A percentile compares a stretch with the other conserved stretches of the same genome.
phyloP scores from a whole-genome alignment of 2,888 invertebrate genomes.

The Lithophane socia region DNA sequence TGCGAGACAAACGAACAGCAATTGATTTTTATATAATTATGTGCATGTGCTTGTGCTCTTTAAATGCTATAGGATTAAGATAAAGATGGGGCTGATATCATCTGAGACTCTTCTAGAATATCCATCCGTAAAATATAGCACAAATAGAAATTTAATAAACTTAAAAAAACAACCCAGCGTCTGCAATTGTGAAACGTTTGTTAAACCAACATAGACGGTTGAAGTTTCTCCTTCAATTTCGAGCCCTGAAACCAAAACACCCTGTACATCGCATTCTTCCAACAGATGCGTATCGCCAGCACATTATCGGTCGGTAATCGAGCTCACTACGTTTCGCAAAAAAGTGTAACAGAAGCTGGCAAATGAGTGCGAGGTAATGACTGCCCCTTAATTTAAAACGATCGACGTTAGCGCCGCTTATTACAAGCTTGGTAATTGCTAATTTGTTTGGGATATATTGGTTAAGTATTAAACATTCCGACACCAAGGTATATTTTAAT shows the following conservation, averaged over 20 bases:
- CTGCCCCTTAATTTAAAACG: conserved; percentile 84
- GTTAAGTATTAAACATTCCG: neutral
- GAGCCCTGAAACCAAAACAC: conserved; percentile 62
- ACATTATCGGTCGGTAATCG: conserved; percentile 85
- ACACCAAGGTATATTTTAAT: neutral
- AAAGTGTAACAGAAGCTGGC: conserved; percentile 88
- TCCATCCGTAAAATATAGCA: neutral
- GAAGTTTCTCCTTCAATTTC: neutral
- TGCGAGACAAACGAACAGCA: neutral
- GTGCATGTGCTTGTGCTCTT: conserved; percentile 16
- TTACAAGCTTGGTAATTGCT: conserved; percentile 79
- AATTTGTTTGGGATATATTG: conserved; percentile 74
- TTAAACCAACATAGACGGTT: too few relatives aligned
- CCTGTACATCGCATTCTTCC: conserved; percentile 75
- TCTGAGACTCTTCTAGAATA: neutral
- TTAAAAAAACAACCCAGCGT: neutral
- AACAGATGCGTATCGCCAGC: conserved; percentile 80
- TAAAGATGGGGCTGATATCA: conserved; percentile 45
- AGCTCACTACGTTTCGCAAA: conserved; percentile 80
- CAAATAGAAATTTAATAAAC: neutral
- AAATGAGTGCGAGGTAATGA: conserved; percentile 83
- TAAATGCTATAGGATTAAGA: conserved; percentile 19
- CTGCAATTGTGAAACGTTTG: too few relatives aligned
- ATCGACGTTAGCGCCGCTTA: conserved; percentile 73
- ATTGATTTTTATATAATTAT: too few relatives aligned